These are phyloP conservation scores for Staurois parvus DNA, from an alignment of 2,797 vertebrate genomes.

Conservation along the genomic window DNA sequence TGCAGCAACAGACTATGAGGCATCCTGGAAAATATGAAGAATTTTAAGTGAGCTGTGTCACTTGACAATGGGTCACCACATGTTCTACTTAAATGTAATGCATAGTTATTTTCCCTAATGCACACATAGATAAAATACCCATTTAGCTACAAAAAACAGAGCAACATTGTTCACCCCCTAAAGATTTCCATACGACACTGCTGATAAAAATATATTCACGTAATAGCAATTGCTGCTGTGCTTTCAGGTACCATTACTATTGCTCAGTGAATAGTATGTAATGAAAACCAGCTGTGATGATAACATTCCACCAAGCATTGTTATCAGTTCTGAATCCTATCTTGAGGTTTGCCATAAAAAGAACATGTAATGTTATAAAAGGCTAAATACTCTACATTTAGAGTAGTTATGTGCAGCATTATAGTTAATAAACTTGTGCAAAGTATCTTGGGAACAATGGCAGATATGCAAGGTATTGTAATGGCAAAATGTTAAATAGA, in stretches of 20 bases:
- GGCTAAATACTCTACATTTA: neutral
- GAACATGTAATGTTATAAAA: slow-evolving; percentile 11
- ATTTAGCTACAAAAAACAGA: slow-evolving; percentile 16
- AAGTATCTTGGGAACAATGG: neutral
- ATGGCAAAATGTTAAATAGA: neutral
- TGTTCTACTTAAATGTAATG: slow-evolving; percentile 6
- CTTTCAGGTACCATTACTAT: slow-evolving; percentile 23
- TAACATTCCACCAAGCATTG: slow-evolving; percentile 42
- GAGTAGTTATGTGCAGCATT: neutral
- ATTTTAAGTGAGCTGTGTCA: slow-evolving; percentile 49
- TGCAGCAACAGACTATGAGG: slow-evolving; percentile 30
- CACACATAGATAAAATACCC: slow-evolving; percentile 25
- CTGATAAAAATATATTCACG: slow-evolving; percentile 32
- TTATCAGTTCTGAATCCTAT: slow-evolving; percentile 33
- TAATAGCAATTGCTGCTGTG: slow-evolving; percentile 11
- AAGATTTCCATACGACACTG: neutral
- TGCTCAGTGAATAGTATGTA: slow-evolving; percentile 42
- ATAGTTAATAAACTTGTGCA: neutral
- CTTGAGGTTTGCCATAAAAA: neutral
- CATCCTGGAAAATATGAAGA: slow-evolving; percentile 39
- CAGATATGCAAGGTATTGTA: neutral
- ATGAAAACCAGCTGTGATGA: slow-evolving; percentile 49
- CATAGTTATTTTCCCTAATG: slow-evolving; percentile 11
- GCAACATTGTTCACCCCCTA: neutral
- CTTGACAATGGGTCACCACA: slow-evolving; percentile 27